Conservation (phyloP, 35 echinoderm and acorn worm genomes). For the Heliocidaris tuberculata region DNA sequence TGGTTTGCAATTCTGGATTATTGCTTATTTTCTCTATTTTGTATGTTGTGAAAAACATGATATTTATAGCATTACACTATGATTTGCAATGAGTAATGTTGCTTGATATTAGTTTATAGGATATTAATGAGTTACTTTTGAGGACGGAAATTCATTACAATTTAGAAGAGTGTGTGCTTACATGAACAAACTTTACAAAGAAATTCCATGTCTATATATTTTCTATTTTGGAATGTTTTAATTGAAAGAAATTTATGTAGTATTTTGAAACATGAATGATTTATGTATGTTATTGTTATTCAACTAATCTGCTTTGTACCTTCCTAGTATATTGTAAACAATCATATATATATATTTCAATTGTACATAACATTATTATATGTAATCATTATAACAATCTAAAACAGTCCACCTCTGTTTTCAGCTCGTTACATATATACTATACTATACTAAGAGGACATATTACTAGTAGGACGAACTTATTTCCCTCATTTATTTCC, state of each 20-base stretch:
- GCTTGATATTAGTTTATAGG: not conserved
- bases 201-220: constrained; percentile 13
- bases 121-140: not conserved
- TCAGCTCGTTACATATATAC: not conserved
- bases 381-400: not conserved
- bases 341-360: constrained; percentile 26
- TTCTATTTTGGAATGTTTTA: not conserved
- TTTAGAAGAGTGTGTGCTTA: constrained; percentile 1
- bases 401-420: not conserved
- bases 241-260: not conserved
- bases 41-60: not conserved
- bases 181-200: not conserved
- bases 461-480: not conserved
- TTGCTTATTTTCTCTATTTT: not conserved
- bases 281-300: not conserved
- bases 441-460: not conserved
- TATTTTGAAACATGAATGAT: not conserved
- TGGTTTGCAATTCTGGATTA: no score
- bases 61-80: not conserved
- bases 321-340: constrained; percentile 5
- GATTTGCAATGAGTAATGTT: not conserved
- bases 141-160: not conserved
- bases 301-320: not conserved
- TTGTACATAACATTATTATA: not conserved
- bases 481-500: not conserved